A percentile compares a stretch with the other conserved stretches of the same genome.
These are phyloP conservation scores for Narcine bancroftii DNA, from an alignment of 2,113 vertebrate species.

Conservation along the genomic window DNA sequence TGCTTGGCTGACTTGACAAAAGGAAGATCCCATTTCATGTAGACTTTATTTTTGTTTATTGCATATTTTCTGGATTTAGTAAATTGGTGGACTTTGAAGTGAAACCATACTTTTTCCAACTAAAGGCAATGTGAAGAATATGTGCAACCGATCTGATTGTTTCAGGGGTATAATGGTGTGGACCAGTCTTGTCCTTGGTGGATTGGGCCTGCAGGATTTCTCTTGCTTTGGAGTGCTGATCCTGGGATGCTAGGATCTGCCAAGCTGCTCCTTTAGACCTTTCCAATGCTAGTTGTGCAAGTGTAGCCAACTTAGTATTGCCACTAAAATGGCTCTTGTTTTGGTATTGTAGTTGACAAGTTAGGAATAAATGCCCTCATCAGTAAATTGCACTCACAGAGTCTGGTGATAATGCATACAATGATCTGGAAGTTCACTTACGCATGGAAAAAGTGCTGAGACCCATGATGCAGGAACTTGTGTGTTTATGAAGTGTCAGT, in stretches of 20 bases:
- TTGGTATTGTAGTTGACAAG: background rate
- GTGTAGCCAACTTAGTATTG: background rate
- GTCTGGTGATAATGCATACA: too few species aligned
- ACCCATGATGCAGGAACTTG: too few species aligned
- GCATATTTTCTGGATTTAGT: background rate
- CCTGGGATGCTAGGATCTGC: background rate
- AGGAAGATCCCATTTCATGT: background rate
- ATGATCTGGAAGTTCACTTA: background rate
- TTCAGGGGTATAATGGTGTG: too few species aligned
- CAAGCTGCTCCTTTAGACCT: background rate
- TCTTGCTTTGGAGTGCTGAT: background rate
- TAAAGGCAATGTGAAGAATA: background rate
- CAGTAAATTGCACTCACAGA: conserved; percentile 1
- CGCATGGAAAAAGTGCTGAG: too few species aligned
- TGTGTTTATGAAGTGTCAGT: too few species aligned
- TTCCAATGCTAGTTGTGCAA: background rate
- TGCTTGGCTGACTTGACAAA: background rate
- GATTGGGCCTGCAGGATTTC: background rate
- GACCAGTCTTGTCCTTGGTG: too few species aligned
- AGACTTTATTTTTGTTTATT: background rate
- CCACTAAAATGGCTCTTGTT: background rate
- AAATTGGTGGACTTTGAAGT: too few species aligned
- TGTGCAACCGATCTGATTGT: background rate
- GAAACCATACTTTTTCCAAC: background rate
- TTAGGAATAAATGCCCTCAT: background rate